phyloP scores from a whole-genome alignment of 1,140 invertebrate genomes.

The Heliconius nattereri region DNA sequence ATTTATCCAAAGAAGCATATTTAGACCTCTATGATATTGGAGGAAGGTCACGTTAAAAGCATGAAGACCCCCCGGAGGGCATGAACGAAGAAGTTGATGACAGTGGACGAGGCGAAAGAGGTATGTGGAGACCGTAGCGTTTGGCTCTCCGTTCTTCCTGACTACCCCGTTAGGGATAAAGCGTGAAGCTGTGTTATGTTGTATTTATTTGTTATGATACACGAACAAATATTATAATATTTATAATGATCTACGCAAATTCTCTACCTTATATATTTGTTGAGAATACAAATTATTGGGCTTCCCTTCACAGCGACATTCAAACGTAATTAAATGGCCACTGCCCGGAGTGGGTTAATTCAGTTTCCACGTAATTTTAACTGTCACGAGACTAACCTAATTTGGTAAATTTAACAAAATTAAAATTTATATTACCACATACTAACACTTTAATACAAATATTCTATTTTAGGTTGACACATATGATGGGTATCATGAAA shows the following conservation, averaged over 20 bases:
- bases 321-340: constrained; percentile 26
- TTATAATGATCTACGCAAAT: background rate
- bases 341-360: constrained; percentile 29
- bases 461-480: constrained; percentile 71
- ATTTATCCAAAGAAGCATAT: background rate
- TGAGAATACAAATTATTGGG: background rate
- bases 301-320: constrained; percentile 21
- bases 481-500: constrained; percentile 69
- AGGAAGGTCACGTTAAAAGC: too few relatives aligned
- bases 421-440: constrained; percentile 20
- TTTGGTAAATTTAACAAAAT: constrained; percentile 16
- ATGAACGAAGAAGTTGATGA: too few relatives aligned
- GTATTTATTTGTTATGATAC: background rate
- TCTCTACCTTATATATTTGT: background rate
- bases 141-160: too few relatives aligned
- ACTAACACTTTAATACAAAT: constrained; percentile 51
- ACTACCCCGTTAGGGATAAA: too few relatives aligned
- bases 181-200: too few relatives aligned
- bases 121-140: too few relatives aligned
- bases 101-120: too few relatives aligned
- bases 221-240: background rate
- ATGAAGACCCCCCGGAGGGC: too few relatives aligned
- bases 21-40: background rate
- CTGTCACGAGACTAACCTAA: constrained; percentile 19
- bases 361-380: constrained; percentile 28